phyloP scores from a whole-genome alignment of 2,113 vertebrate species.

The Ahaetulla prasina region DNA sequence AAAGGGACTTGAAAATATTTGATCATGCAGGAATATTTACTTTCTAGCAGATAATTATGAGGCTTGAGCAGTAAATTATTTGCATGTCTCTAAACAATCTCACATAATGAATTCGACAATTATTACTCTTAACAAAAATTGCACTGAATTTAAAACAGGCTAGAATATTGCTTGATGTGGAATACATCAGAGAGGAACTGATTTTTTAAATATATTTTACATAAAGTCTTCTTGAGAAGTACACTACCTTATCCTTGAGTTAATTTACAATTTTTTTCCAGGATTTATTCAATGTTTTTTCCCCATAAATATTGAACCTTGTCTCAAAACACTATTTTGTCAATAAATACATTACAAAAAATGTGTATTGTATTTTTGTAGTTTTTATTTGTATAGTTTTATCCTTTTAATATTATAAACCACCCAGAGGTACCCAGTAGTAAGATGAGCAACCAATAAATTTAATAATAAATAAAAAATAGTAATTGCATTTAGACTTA shows the following conservation, averaged over 20 bases:
- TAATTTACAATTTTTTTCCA: constrained; percentile 19
- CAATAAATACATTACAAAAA: neutral
- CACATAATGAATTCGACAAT: neutral
- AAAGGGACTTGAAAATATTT: neutral
- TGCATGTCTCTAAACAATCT: constrained; percentile 19
- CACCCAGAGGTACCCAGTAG: neutral
- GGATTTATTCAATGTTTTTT: neutral
- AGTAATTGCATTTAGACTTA: neutral
- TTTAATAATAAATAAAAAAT: too few relatives aligned
- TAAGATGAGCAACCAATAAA: neutral
- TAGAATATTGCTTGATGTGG: constrained; percentile 19
- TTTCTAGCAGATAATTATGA: neutral
- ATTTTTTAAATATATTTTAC: constrained; percentile 13
- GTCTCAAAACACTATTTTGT: neutral
- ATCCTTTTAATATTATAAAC: neutral
- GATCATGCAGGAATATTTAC: neutral
- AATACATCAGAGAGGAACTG: neutral
- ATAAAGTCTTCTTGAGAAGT: constrained; percentile 32
- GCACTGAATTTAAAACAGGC: constrained; percentile 21
- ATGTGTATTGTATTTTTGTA: neutral
- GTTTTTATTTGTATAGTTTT: neutral
- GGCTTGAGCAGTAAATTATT: constrained; percentile 28
- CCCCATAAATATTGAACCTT: neutral
- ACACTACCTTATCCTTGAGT: neutral
- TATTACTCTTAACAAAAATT: constrained; percentile 15